A percentile compares a stretch with the other conserved stretches of the same genome.
Evolutionary conservation across 2,797 vertebrate genomes (phyloP).

Genomic region (Amazonetta brasiliensis): DNA sequence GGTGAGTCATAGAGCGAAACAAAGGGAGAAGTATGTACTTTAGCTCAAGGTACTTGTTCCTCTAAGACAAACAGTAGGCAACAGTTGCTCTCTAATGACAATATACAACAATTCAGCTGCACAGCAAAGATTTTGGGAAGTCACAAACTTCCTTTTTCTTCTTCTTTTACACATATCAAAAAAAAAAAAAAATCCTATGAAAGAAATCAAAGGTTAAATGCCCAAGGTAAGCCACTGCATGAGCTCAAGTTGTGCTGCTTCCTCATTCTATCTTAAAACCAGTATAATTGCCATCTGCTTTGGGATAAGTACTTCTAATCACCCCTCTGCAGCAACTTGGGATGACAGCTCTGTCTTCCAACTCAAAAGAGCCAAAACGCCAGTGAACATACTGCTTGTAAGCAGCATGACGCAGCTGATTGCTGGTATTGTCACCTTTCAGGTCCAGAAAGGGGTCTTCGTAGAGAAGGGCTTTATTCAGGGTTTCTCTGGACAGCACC

Average conservation of each 20-base stretch:
- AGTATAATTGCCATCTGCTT: slow-evolving; percentile 69
- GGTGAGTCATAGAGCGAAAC: not conserved
- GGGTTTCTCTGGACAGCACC: slow-evolving; percentile 68
- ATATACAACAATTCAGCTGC: not conserved
- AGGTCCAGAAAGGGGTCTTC: slow-evolving; percentile 78
- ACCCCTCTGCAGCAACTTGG: slow-evolving; percentile 85
- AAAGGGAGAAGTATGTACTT: not conserved
- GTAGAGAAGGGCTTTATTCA: slow-evolving; percentile 82
- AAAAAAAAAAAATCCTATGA: not conserved
- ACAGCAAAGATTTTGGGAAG: not conserved
- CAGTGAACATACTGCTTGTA: slow-evolving; percentile 83
- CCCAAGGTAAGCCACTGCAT: not conserved
- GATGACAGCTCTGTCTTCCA: slow-evolving; percentile 73
- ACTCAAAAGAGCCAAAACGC: slow-evolving; percentile 79
- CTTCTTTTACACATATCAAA: no score
- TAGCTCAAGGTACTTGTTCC: not conserved
- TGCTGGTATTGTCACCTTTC: not conserved
- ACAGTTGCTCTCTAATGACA: not conserved
- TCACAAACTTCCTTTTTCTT: not conserved
- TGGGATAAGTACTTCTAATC: slow-evolving; percentile 80
- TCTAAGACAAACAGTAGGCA: not conserved
- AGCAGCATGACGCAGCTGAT: slow-evolving; percentile 78
- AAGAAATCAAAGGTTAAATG: not conserved
- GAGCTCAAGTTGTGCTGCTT: not conserved
- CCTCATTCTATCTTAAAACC: slow-evolving; percentile 67